A percentile compares a stretch with the other conserved stretches of the same genome.
Conservation (phyloP, 2,797 vertebrate genomes). For the Coregonus suidteri region DNA sequence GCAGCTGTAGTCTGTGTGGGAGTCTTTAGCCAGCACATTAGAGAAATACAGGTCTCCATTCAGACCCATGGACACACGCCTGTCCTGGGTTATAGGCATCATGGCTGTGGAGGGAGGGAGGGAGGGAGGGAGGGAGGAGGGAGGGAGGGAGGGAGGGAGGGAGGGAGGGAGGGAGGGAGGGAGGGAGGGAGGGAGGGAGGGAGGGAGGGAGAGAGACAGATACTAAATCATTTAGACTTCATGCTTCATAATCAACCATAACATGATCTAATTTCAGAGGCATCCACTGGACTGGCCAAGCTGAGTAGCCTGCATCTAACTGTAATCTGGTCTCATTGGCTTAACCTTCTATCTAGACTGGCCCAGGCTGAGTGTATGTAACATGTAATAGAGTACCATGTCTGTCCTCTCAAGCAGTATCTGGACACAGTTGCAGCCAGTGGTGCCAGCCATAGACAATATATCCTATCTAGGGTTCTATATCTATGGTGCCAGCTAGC, state of each 20-base stretch:
- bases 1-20: constrained; percentile 92
- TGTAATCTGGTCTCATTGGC: too few species aligned
- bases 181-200: not conserved
- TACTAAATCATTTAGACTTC: not conserved
- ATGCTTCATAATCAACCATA: not conserved
- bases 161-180: not conserved
- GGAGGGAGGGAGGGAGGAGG: not conserved
- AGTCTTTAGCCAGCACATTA: constrained; percentile 87
- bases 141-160: not conserved
- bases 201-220: not conserved
- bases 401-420: not conserved
- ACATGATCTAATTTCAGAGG: not conserved
- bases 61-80: constrained; percentile 91
- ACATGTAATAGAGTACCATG: not conserved
- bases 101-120: constrained; percentile 74
- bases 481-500: not conserved
- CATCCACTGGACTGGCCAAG: not conserved
- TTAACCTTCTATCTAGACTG: too few species aligned
- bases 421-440: not conserved
- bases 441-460: not conserved
- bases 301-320: not conserved
- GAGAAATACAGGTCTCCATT: constrained; percentile 97
- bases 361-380: too few species aligned
- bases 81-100: constrained; percentile 87
- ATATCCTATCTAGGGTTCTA: not conserved